phyloP scores from a whole-genome alignment of 2,888 invertebrate species.

The Drosophila borealis region DNA sequence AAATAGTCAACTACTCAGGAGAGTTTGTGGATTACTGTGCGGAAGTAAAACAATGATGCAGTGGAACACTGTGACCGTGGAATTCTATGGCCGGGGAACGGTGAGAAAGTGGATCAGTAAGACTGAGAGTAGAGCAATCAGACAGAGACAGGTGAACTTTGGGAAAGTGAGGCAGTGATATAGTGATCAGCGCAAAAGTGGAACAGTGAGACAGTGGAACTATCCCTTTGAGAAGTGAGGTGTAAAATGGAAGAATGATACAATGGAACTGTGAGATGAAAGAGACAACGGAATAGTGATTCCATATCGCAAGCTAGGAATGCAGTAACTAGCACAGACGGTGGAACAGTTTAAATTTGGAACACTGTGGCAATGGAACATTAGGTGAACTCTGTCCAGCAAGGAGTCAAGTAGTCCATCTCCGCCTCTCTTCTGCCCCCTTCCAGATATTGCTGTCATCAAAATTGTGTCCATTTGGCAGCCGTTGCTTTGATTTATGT shows the following conservation, averaged over 20 bases:
- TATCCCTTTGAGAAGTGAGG: not conserved
- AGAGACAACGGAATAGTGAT: not conserved
- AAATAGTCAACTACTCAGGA: not conserved
- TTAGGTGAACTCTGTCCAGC: not conserved
- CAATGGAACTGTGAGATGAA: not conserved
- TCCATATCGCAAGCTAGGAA: too few relatives aligned
- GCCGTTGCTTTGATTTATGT: slow-evolving; percentile 72
- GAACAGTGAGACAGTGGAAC: not conserved
- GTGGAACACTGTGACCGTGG: too few relatives aligned
- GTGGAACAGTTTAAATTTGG: not conserved
- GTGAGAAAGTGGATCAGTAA: not conserved
- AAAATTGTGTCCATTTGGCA: slow-evolving; percentile 54
- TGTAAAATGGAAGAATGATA: too few relatives aligned
- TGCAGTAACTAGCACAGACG: too few relatives aligned
- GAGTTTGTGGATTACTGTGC: too few relatives aligned
- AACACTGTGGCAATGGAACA: not conserved
- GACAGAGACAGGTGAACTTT: not conserved
- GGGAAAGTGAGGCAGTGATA: not conserved
- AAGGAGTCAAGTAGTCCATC: slow-evolving; percentile 6
- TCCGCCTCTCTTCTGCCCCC: not conserved
- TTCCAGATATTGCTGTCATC: slow-evolving; percentile 22
- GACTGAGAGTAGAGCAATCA: not conserved
- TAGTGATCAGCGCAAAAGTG: not conserved
- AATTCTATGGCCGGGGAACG: not conserved
- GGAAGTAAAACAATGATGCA: too few relatives aligned